Percentiles rank a stretch among this genome's conserved stretches.
phyloP scores from a whole-genome alignment of 2,888 invertebrate genomes.

The Allygus modestus region DNA sequence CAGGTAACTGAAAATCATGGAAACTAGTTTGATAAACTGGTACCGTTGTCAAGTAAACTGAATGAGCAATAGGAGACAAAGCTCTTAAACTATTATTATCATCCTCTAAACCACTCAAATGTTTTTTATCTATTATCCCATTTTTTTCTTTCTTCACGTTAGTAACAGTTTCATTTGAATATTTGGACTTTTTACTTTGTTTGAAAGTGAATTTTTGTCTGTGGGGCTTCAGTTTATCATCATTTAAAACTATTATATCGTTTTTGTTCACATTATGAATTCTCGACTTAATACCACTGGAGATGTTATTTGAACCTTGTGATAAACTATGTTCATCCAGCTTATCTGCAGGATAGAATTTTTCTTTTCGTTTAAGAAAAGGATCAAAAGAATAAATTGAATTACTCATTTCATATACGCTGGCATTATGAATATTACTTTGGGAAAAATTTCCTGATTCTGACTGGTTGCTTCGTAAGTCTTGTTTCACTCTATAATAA shows the following conservation, averaged over 20 bases:
- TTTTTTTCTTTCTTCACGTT: background rate
- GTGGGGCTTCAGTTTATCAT: background rate
- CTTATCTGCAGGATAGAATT: background rate
- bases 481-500: background rate
- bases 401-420: slow-evolving; percentile 14
- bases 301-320: background rate
- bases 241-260: slow-evolving; percentile 15
- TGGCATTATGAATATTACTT: background rate
- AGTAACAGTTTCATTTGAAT: background rate
- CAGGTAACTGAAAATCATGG: background rate
- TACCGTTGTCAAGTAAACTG: slow-evolving; percentile 5
- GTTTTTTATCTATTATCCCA: background rate
- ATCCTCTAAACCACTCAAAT: background rate
- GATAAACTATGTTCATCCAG: background rate
- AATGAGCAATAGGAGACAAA: background rate
- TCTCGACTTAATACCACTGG: background rate
- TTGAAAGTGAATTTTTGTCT: background rate
- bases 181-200: background rate
- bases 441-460: background rate
- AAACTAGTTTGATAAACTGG: background rate
- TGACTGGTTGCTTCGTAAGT: background rate
- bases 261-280: slow-evolving; percentile 9
- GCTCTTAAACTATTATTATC: background rate
- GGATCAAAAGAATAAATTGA: slow-evolving; percentile 17
- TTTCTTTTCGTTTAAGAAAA: background rate